Conservation (phyloP, 1,140 invertebrate genomes). For the Leptinotarsa undecemlineata region DNA sequence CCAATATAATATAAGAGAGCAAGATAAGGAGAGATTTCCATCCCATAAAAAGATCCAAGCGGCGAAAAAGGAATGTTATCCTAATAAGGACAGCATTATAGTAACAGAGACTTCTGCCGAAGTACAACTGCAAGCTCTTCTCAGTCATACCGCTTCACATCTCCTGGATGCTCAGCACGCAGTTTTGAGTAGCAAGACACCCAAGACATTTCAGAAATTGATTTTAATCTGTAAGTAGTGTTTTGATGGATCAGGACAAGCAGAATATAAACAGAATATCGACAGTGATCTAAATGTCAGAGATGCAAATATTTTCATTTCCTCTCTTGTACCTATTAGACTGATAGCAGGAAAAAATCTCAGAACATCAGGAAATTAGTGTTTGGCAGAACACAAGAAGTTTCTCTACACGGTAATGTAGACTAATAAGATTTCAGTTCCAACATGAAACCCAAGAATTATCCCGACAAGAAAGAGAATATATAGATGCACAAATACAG, state of each 20-base stretch:
- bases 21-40: neutral
- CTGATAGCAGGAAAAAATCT: neutral
- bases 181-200: too few species aligned
- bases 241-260: too few species aligned
- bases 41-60: neutral
- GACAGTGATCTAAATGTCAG: neutral
- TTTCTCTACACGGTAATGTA: conserved; percentile 25
- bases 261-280: too few species aligned
- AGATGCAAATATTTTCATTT: too few species aligned
- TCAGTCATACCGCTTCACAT: conserved; percentile 35
- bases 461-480: neutral
- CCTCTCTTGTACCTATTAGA: too few species aligned
- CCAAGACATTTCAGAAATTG: too few species aligned
- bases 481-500: conserved; percentile 12
- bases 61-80: neutral
- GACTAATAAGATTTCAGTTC: conserved; percentile 31
- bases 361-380: neutral
- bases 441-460: conserved; percentile 24
- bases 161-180: conserved; percentile 11
- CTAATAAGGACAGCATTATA: neutral
- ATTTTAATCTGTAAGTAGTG: conserved; percentile 1
- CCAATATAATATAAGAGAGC: neutral
- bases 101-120: conserved; percentile 30
- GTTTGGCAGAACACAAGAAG: too few species aligned
- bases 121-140: conserved; percentile 36